Evolutionary conservation across 2,888 invertebrate genomes (phyloP).

Genomic region (Pediacus dermestoides): DNA sequence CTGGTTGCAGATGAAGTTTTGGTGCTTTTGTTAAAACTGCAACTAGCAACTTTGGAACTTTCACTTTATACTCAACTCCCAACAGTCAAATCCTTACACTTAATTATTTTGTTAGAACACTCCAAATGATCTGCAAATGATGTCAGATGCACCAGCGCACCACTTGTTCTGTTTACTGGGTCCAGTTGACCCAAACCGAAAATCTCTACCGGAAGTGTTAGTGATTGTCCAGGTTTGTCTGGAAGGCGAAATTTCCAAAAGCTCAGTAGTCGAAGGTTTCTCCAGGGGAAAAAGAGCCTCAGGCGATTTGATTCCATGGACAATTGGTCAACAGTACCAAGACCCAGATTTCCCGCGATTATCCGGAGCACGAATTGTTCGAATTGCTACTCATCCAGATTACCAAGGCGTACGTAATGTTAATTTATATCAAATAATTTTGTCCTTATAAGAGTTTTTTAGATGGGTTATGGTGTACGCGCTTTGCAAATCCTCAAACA

Average conservation of each 20-base stretch:
- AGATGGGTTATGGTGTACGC: conserved; percentile 96
- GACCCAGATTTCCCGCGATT: conserved; percentile 91
- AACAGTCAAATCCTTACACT: too few relatives aligned
- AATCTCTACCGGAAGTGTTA: conserved; percentile 84
- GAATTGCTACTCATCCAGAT: conserved; percentile 98
- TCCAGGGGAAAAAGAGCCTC: conserved; percentile 86
- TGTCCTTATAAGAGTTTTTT: conserved; percentile 28
- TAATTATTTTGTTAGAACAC: conserved; percentile 65
- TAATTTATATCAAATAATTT: conserved; percentile 8
- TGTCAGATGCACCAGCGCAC: conserved; percentile 98
- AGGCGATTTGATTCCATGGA: conserved; percentile 99
- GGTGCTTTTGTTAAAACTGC: too few relatives aligned
- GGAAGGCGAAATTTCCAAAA: conserved; percentile 70
- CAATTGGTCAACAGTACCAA: conserved; percentile 92
- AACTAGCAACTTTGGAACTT: too few relatives aligned
- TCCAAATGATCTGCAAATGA: conserved; percentile 96
- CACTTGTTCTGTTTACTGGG: conserved; percentile 92
- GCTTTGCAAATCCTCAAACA: conserved; percentile 80
- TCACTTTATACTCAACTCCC: too few relatives aligned
- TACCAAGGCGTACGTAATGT: conserved; percentile 72
- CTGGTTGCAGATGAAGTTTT: too few relatives aligned
- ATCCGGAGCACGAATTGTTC: conserved; percentile 85
- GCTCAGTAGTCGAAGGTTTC: conserved; percentile 72
- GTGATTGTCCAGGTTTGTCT: conserved; percentile 81
- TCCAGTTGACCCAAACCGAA: conserved; percentile 71